phyloP scores from a whole-genome alignment of 2,797 vertebrate genomes.

The Xenentodon cancila region DNA sequence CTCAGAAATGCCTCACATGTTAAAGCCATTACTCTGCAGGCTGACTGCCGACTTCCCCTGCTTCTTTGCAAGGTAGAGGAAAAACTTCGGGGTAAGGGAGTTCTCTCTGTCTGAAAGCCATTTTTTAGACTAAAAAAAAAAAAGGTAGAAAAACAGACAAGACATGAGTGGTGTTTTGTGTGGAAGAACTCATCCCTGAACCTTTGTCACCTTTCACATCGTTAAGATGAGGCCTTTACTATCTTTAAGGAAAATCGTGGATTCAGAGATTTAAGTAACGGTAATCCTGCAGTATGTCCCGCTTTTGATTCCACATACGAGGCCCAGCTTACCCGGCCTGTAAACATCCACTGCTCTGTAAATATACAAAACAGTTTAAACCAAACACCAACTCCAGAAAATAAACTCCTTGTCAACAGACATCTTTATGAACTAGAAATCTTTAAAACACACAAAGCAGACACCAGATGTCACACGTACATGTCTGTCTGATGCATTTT shows the following conservation, averaged over 20 bases:
- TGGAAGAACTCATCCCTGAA: slow-evolving; percentile 21
- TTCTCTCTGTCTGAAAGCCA: slow-evolving; percentile 43
- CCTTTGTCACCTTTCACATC: slow-evolving; percentile 29
- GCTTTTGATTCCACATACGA: slow-evolving; percentile 33
- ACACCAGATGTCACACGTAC: slow-evolving; percentile 49
- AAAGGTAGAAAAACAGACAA: slow-evolving; percentile 42
- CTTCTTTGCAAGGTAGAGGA: slow-evolving; percentile 23
- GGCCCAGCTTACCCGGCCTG: slow-evolving; percentile 10
- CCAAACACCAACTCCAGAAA: slow-evolving; percentile 33
- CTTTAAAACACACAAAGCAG: slow-evolving; percentile 43
- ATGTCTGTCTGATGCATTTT: slow-evolving; percentile 30
- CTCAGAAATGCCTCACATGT: slow-evolving; percentile 59
- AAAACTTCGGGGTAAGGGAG: slow-evolving; percentile 13
- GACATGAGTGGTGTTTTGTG: slow-evolving; percentile 27
- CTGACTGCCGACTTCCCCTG: slow-evolving; percentile 28
- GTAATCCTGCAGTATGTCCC: slow-evolving; percentile 35
- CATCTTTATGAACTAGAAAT: slow-evolving; percentile 27
- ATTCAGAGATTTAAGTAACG: slow-evolving; percentile 6
- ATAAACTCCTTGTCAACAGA: slow-evolving; percentile 24
- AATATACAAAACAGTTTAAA: slow-evolving; percentile 61
- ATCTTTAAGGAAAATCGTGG: slow-evolving; percentile 35
- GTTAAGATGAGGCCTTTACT: slow-evolving; percentile 18
- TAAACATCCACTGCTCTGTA: slow-evolving; percentile 58
- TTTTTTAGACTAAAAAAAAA: slow-evolving; percentile 56
- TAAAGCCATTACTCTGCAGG: slow-evolving; percentile 67